Evolutionary conservation across 1,140 invertebrate species (phyloP), one percentile per base, ranked within the genome.

Genomic region (Nixonia krombeini): DNA sequence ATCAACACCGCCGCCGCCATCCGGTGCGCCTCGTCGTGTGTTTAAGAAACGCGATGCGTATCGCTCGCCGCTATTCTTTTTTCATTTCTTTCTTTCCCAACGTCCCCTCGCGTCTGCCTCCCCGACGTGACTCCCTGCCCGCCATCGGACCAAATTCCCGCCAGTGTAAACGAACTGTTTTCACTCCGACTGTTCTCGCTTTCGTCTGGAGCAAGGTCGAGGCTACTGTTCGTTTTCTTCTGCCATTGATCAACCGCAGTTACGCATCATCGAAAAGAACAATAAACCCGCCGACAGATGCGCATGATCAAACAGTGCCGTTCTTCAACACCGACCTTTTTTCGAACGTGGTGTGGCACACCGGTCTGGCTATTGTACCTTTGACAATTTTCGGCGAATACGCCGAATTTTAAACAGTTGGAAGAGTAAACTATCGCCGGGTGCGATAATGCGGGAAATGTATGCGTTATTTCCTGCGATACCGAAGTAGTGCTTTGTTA

Each of bases 141-240:
- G 26, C n/a, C 31, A n/a, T 6, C 17, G 6, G 29, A 9, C 31
- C 2, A 29, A 35, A 7, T 4, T 6, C 28, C 9, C 8, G 46
- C 25, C 7, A 52, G 40, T 33, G 13, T 50, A 9, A 53, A 41
- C 31, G 18, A 41, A 15, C 42, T 17, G 33, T 56, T 57, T 52
- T 46, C 45, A 29, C 51, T 17, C 37, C 44, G 8, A 18, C 21
- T 47, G 16, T 59, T 51, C 45, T 38, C 38, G 26, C 7, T 51
- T 45, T 61, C 51, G 42, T 59, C 18, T 45, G 18, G 45, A 59
- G 50, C 56, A 61, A 67, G 63, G 63, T 51, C 51, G 46, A 56
- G 56, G 63, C 37, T 61, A 45, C 47, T 35, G 42, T 65, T 65
- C 40, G 53, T 40, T 65, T 57, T 46, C 15, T 57, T 33, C 31